A percentile compares a stretch with the other conserved stretches of the same genome.
phyloP scores from a whole-genome alignment of 1,140 invertebrate genomes.

The Papilio dardanus region DNA sequence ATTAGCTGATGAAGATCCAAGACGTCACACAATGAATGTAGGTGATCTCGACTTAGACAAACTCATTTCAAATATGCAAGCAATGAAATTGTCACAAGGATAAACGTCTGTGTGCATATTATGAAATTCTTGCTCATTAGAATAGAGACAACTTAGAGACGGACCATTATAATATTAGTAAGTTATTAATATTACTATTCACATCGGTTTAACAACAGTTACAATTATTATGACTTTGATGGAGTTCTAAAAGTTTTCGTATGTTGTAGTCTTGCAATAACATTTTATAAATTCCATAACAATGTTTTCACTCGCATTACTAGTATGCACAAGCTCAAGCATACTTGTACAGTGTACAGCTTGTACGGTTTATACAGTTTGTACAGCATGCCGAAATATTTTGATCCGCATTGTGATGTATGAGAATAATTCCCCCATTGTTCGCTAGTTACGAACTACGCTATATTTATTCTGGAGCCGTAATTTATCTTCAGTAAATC shows the following conservation, averaged over 20 bases:
- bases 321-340: not conserved
- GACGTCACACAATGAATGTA: not conserved
- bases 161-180: too few relatives aligned
- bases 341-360: too few relatives aligned
- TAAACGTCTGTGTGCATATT: not conserved
- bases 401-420: not conserved
- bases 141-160: not conserved
- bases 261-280: too few relatives aligned
- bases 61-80: not conserved
- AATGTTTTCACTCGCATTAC: too few relatives aligned
- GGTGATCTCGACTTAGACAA: conserved; percentile 14
- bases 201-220: too few relatives aligned
- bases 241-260: too few relatives aligned
- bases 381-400: not conserved
- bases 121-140: not conserved
- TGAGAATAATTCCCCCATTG: conserved; percentile 4
- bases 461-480: conserved; percentile 4
- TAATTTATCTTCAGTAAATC: conserved; percentile 33
- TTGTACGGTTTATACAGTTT: too few relatives aligned
- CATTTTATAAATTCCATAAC: too few relatives aligned
- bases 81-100: not conserved
- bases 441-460: conserved; percentile 17
- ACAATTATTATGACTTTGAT: too few relatives aligned
- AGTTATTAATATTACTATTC: too few relatives aligned
- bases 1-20: not conserved